A percentile compares a stretch with the other conserved stretches of the same genome.
These are phyloP conservation scores for Octopus bimaculoides DNA, from an alignment of 1,140 invertebrate species.

Conservation along the genomic window DNA sequence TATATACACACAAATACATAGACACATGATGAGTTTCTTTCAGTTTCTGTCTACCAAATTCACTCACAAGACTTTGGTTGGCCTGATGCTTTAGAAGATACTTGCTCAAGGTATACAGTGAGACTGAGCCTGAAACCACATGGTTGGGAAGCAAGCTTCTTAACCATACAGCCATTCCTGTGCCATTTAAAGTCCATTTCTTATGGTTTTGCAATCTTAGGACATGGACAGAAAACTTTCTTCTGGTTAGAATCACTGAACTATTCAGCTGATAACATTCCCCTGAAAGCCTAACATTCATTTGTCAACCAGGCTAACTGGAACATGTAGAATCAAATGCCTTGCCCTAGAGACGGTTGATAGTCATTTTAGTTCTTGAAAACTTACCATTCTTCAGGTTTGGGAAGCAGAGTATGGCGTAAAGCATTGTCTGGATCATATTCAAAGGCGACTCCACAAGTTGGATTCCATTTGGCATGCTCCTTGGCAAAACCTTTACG, in stretches of 20 bases:
- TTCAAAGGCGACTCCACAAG: constrained; percentile 95
- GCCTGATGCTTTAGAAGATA: too few relatives aligned
- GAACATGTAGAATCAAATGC: not conserved
- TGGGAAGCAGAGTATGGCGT: constrained; percentile 93
- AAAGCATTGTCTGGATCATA: constrained; percentile 99
- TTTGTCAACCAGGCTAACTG: not conserved
- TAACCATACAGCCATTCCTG: too few relatives aligned
- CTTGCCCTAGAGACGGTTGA: not conserved
- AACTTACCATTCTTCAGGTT: constrained; percentile 91
- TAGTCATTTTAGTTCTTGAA: not conserved
- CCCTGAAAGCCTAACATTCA: not conserved
- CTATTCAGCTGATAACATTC: not conserved
- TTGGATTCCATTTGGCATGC: constrained; percentile 99
- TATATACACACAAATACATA: too few relatives aligned
- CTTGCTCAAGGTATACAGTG: too few relatives aligned
- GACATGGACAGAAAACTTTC: not conserved
- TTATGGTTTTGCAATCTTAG: not conserved
- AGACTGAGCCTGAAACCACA: too few relatives aligned
- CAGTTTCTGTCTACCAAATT: too few relatives aligned
- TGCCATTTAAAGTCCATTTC: not conserved
- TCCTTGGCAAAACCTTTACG: constrained; percentile 97
- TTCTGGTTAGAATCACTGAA: not conserved
- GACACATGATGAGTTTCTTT: too few relatives aligned
- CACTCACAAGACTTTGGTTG: too few relatives aligned
- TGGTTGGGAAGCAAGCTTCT: too few relatives aligned